Evolutionary conservation across 2,797 vertebrate genomes (phyloP).

Genomic region (Spinibarbus caldwelli): DNA sequence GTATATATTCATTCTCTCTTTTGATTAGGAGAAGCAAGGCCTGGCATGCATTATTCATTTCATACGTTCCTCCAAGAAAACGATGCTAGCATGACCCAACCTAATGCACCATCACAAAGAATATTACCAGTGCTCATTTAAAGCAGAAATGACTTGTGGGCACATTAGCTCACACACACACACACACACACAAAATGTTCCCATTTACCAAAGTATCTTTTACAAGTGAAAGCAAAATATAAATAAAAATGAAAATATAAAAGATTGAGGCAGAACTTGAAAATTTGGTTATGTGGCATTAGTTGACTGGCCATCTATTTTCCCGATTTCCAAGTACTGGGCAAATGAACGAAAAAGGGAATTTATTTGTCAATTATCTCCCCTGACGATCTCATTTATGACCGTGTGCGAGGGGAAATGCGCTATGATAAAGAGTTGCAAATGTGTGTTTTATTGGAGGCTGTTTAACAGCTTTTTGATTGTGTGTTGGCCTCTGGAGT

Average conservation of each 20-base stretch:
- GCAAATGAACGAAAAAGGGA: not conserved
- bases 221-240: not conserved
- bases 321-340: constrained; percentile 12
- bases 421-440: constrained; percentile 17
- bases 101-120: constrained; percentile 53
- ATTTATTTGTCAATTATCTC: constrained; percentile 43
- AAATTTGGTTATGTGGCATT: constrained; percentile 37
- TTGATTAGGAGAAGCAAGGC: constrained; percentile 48
- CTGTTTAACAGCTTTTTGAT: constrained; percentile 40
- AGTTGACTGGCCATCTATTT: constrained; percentile 37
- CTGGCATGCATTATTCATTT: constrained; percentile 51
- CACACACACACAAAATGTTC: not conserved
- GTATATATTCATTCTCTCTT: constrained; percentile 44
- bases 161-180: constrained; percentile 30
- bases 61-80: constrained; percentile 40
- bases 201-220: constrained; percentile 26
- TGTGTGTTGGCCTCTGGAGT: constrained; percentile 13
- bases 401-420: constrained; percentile 3
- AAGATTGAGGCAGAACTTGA: not conserved
- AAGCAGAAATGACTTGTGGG: constrained; percentile 35
- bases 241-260: not conserved
- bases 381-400: constrained; percentile 21
- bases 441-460: constrained; percentile 25
- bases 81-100: constrained; percentile 48
- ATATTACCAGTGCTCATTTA: constrained; percentile 49